Conservation (phyloP, 2,797 vertebrate genomes). For the Zalophus californianus region DNA sequence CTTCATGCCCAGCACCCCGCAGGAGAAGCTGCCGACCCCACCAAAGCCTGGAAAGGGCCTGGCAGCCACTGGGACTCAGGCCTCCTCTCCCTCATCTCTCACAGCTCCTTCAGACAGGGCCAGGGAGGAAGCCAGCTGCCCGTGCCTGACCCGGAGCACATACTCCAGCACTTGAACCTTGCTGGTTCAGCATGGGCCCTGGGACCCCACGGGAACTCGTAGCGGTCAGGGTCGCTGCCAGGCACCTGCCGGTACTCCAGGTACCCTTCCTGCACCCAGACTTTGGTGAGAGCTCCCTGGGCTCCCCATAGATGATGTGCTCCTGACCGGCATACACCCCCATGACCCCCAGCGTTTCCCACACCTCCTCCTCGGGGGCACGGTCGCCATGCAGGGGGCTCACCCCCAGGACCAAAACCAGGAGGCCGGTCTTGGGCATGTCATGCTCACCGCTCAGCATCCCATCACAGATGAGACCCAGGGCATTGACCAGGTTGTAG, state of each 20-base stretch:
- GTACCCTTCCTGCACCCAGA: slow-evolving; percentile 67
- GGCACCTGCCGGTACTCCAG: slow-evolving; percentile 50
- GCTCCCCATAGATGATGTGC: slow-evolving; percentile 61
- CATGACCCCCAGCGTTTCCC: slow-evolving; percentile 20
- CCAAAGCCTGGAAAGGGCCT: too few relatives aligned
- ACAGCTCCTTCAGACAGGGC: slow-evolving; percentile 45
- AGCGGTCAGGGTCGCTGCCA: not conserved
- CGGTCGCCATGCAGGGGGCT: slow-evolving; percentile 35
- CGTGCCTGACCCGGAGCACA: not conserved
- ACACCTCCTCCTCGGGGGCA: slow-evolving; percentile 16
- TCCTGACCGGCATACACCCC: not conserved
- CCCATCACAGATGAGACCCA: not conserved
- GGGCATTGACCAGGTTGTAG: not conserved
- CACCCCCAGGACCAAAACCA: slow-evolving; percentile 54
- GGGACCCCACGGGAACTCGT: slow-evolving; percentile 67
- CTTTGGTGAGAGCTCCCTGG: slow-evolving; percentile 47
- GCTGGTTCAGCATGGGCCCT: not conserved
- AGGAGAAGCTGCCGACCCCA: not conserved
- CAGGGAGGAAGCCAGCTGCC: not conserved
- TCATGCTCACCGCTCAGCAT: not conserved
- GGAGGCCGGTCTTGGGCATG: slow-evolving; percentile 55
- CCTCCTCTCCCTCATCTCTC: slow-evolving; percentile 12
- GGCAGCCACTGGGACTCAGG: not conserved
- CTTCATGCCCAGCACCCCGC: not conserved
- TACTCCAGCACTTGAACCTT: slow-evolving; percentile 56